Evolutionary conservation across 2,113 vertebrate genomes (phyloP).

Genomic region (Clarias macrocephalus): DNA sequence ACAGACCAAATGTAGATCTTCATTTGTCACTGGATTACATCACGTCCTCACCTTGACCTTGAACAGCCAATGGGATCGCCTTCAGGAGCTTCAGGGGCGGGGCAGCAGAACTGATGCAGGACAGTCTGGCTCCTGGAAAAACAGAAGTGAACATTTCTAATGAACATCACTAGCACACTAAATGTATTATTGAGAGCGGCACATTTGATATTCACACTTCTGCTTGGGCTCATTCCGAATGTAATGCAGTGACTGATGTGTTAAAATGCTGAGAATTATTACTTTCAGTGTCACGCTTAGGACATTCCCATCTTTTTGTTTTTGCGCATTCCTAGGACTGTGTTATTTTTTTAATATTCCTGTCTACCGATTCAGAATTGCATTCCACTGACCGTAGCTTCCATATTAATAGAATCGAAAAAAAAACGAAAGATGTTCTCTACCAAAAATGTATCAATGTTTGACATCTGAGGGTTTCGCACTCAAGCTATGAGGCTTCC

Average conservation of each 20-base stretch:
- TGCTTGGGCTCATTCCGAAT: not conserved
- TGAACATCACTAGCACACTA: not conserved
- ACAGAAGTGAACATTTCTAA: slow-evolving; percentile 3
- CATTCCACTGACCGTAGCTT: not conserved
- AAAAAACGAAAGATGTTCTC: not conserved
- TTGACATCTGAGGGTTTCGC: not conserved
- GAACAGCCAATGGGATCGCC: slow-evolving; percentile 66
- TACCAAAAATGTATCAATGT: not conserved
- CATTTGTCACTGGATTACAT: not conserved
- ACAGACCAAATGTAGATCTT: not conserved
- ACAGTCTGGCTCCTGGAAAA: slow-evolving; percentile 89
- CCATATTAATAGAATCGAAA: not conserved
- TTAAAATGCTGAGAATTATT: not conserved
- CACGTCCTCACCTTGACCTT: slow-evolving; percentile 70
- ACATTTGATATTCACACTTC: not conserved
- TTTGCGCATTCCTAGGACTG: not conserved
- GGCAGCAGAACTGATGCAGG: slow-evolving; percentile 98
- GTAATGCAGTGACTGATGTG: not conserved
- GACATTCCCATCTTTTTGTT: not conserved
- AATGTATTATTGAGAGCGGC: not conserved
- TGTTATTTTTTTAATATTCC: not conserved
- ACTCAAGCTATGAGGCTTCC: not conserved
- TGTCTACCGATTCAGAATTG: not conserved
- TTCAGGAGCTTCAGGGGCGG: slow-evolving; percentile 90
- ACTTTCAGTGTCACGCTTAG: not conserved